Evolutionary conservation across 2,888 invertebrate species (phyloP), one percentile per base, ranked within the genome.

Genomic region (Heliothis peltigera): DNA sequence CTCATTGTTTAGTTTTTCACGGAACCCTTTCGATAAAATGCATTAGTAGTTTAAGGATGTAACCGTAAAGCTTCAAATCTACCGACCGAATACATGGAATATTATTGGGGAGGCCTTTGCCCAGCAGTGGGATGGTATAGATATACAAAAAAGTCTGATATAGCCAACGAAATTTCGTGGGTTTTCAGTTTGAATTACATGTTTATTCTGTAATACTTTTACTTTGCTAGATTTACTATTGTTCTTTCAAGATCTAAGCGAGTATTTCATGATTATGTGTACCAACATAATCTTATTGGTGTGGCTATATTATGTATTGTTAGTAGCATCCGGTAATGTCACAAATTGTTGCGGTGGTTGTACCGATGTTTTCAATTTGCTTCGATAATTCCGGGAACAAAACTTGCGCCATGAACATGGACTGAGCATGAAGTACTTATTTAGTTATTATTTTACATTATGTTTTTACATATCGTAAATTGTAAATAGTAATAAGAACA

Each of bases 341-440:
- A 52, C 55, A 70, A 66, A 66, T 25, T 70, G 73, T 72, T 72
- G 43, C 59, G 54, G 51, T 43, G 42, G 48, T 55, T 71, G 25
- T 3, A 25, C 52, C 46, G 51, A 55, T 72, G 70, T 70, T 55
- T 72, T 53, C 66, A 72, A 52, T 66, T 59, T 22, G 39, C 72
- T 15, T 72, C 22, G 28, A 43, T 61, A 32, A 61, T 70, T 66
- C 61, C 60, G 28, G 47, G 52, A 60, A 69, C 51, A 56, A 48
- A 54, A 51, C 52, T 22, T 48, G 55, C 32, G 51, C 42, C 19
- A 21, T 35, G 59, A 56, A 43, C 28, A 32, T 12, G 42, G 17
- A 22, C 22, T 51, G 48, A 43, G 35, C 47, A 17, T 10, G 28
- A 32, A 19, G 32, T 17, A 22, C 32, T 8, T 32, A 32, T 12